Evolutionary conservation across 1,140 invertebrate species (phyloP).

Genomic region (Drosophila pachea): DNA sequence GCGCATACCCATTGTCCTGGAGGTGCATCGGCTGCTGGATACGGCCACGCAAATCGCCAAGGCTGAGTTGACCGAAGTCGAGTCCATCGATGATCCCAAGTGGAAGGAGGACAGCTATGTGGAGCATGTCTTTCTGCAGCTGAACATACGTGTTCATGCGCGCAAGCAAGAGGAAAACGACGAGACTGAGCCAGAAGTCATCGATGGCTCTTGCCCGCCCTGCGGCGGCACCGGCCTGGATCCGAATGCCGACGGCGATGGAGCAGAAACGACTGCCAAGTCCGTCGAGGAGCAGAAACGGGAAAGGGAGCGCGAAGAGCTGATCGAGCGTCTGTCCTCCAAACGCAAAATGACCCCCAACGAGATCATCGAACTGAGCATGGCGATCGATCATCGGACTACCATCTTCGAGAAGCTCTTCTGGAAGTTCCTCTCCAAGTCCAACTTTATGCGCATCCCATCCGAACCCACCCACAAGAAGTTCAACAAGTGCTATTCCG

Average conservation of each 20-base stretch:
- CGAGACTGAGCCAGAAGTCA: background rate
- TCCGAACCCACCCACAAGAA: constrained; percentile 38
- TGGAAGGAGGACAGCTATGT: constrained; percentile 72
- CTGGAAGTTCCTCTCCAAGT: constrained; percentile 72
- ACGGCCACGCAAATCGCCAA: constrained; percentile 63
- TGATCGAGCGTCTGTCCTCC: constrained; percentile 33
- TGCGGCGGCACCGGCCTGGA: constrained; percentile 18
- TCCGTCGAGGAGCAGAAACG: constrained; percentile 18
- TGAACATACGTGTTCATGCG: constrained; percentile 53
- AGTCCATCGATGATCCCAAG: constrained; percentile 74
- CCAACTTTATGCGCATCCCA: constrained; percentile 65
- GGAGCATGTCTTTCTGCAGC: constrained; percentile 63
- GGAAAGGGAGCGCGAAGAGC: constrained; percentile 40
- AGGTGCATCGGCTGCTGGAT: constrained; percentile 68
- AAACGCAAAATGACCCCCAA: constrained; percentile 55
- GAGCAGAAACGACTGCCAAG: too few relatives aligned
- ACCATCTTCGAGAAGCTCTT: constrained; percentile 77
- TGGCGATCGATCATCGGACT: constrained; percentile 64
- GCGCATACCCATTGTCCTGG: constrained; percentile 67
- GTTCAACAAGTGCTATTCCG: constrained; percentile 49
- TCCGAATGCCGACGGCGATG: constrained; percentile 13
- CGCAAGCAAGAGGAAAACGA: background rate
- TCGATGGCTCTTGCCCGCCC: constrained; percentile 26
- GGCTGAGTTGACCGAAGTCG: constrained; percentile 56
- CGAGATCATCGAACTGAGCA: constrained; percentile 62